Evolutionary conservation across 2,113 vertebrate genomes (phyloP), one percentile per base, ranked within the genome.

Genomic region (Chauna torquata): DNA sequence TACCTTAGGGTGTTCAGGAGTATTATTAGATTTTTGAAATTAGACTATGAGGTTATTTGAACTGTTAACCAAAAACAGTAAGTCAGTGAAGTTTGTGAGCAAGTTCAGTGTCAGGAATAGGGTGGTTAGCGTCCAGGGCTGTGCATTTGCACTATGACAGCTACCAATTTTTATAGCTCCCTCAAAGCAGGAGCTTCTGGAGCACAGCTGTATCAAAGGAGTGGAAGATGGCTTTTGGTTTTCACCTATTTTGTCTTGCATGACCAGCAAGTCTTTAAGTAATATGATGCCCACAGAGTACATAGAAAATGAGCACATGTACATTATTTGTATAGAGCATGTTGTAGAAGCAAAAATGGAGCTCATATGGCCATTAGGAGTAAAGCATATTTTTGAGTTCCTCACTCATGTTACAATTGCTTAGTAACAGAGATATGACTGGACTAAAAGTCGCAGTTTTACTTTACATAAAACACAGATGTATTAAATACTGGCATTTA

Each of bases 271-370:
- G 24, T n/a, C 55, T 86, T 83, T 59, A 58, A 66, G 55, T 62
- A 74, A 86, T 28, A 3, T 9, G 16, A 8, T 58, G 24, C 20
- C 59, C 32, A 42, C 16, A 34, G 12, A 66, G 5, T 65, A 36
- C 4, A 15, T 3, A 44, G 59, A 55, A 81, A 34, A 32, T 1
- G 1, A 84, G 40, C 5, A 52, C 45, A 77, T 24, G 10, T 12
- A 4, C 0, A 0, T 68, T 69, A 72, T 45, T 89, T 70, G 3
- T 54, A 12, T 58, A 9, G 8, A 13, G 5, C 69, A 2, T 40
- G 4, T 68, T 57, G 40, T 57, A 80, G 40, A 76, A 92, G 22
- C 36, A 81, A 74, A 86, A 74, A 45, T 54, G 2, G 71, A 75
- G n/a, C n/a, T 83, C 12, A 11, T 49, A 3, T 30, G 54, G 9